Conservation (phyloP, 2,888 invertebrate species). For the Cordylochernes scorpioides region DNA sequence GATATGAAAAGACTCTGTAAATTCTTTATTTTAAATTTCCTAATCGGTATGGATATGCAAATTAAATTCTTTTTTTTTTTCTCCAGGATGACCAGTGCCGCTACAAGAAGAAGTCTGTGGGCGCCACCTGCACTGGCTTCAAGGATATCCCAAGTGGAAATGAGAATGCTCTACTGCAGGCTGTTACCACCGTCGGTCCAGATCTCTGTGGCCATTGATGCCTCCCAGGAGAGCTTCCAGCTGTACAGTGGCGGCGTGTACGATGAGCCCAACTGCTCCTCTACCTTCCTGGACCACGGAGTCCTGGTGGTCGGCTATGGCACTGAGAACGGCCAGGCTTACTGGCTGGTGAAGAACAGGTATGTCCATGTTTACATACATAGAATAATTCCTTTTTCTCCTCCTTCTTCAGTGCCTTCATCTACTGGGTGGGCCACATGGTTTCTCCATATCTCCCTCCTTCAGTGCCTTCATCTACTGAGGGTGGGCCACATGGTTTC, state of each 20-base stretch:
- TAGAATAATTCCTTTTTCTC: too few relatives aligned
- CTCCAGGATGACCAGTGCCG: constrained; percentile 3
- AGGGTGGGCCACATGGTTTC: too few relatives aligned
- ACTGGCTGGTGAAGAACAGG: constrained; percentile 68
- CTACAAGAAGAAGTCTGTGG: constrained; percentile 8
- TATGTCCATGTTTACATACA: too few relatives aligned
- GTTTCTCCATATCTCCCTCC: too few relatives aligned
- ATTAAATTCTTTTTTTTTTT: too few relatives aligned
- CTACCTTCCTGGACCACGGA: constrained; percentile 50
- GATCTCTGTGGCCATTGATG: constrained; percentile 18
- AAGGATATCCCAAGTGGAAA: constrained; percentile 17
- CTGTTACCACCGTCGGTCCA: constrained; percentile 18
- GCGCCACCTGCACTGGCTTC: constrained; percentile 17
- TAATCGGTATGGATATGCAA: too few relatives aligned
- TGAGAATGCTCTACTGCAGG: constrained; percentile 17
- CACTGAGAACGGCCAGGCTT: constrained; percentile 31
- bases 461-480: too few relatives aligned
- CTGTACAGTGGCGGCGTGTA: constrained; percentile 31
- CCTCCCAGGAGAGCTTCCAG: constrained; percentile 16
- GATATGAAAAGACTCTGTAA: too few relatives aligned
- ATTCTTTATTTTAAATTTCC: too few relatives aligned
- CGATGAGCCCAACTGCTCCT: constrained; percentile 43
- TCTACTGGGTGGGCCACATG: too few relatives aligned
- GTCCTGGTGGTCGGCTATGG: constrained; percentile 61
- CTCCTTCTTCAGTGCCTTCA: too few relatives aligned